phyloP scores from a whole-genome alignment of 2,797 vertebrate species.

The Pitangus sulphuratus region DNA sequence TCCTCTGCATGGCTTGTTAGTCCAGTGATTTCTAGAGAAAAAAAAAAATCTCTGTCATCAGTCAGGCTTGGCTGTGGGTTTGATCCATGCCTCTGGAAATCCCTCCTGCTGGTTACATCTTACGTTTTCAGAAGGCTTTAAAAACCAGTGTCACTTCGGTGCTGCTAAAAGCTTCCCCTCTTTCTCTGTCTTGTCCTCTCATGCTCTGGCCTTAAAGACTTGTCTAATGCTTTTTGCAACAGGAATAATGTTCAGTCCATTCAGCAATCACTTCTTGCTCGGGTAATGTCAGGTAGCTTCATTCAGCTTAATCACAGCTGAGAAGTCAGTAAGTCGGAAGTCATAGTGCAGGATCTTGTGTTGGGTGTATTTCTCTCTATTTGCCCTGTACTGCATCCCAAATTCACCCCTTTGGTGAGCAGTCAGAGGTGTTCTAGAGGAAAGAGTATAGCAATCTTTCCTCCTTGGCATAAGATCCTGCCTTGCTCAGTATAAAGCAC shows the following conservation, averaged over 20 bases:
- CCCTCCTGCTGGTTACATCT: neutral
- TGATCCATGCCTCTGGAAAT: neutral
- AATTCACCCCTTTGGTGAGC: neutral
- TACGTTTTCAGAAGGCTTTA: neutral
- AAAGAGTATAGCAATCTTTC: neutral
- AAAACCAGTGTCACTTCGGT: neutral
- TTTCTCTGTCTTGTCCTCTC: neutral
- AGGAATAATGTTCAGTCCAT: neutral
- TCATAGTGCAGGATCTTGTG: neutral
- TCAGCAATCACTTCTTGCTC: neutral
- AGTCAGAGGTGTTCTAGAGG: neutral
- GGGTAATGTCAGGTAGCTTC: neutral
- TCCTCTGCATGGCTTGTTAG: neutral
- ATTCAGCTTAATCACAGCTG: neutral
- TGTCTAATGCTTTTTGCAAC: neutral
- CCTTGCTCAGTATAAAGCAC: neutral
- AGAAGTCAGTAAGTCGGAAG: neutral
- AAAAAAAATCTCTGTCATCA: accelerated
- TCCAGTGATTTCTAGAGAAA: neutral
- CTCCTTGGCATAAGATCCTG: neutral
- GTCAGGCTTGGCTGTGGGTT: neutral
- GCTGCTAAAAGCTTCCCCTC: neutral
- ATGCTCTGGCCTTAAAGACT: neutral
- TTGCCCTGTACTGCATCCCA: accelerated
- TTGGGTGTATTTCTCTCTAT: neutral